Base-by-base conservation (phyloP, 2,888 invertebrate species). In the Eupithecia insigniata region DNA sequence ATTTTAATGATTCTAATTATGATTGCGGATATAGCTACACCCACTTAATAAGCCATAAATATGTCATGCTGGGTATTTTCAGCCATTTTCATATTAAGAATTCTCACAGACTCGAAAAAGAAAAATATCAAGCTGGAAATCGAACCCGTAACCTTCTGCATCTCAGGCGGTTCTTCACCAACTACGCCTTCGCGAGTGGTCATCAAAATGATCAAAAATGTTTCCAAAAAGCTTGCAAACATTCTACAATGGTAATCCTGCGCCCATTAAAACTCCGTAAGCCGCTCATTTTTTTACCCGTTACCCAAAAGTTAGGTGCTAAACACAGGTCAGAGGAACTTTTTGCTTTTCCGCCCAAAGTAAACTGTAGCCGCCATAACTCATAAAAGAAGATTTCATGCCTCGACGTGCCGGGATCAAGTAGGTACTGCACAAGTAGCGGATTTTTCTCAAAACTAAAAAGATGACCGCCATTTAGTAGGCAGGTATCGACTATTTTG, bases 231-330 rank as follows among this genome's bases (percentile, higher is more conserved):
- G 26, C 26, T 18, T 18, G 46, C 46, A 66, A 22, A 16, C 28
- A 18, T 30, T 14, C 10, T 12, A 66, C 36, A 64, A 64, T 30
- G 39, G 55, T 73, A 69, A 69, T 66, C 51, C 66, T 22, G 32
- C 58, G 58, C 69, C 70, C 67, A 73, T 73, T 73, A 73, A 73
- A 73, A 70, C 67, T 73, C 60, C 26, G 51, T 66, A 67, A 70
- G 64, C 61, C 16, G 67, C 51, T 60, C 30, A 46, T 39, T 69
- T 62, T 61, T 69, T 69, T 58, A 68, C 68, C 65, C 68, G 58
- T 68, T 62, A 71, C 61, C 67, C 46, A 14, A 65, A 67, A 71
- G 66, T 71, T 67, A 12, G 43, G n/a, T 12, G 62, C 71, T 68
- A 66, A 62, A 67, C 66, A 64, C 70, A 72, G 64, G 69, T 73